These are phyloP conservation scores for Channallabes apus DNA, from an alignment of 2,797 vertebrate species.

Conservation along the genomic window DNA sequence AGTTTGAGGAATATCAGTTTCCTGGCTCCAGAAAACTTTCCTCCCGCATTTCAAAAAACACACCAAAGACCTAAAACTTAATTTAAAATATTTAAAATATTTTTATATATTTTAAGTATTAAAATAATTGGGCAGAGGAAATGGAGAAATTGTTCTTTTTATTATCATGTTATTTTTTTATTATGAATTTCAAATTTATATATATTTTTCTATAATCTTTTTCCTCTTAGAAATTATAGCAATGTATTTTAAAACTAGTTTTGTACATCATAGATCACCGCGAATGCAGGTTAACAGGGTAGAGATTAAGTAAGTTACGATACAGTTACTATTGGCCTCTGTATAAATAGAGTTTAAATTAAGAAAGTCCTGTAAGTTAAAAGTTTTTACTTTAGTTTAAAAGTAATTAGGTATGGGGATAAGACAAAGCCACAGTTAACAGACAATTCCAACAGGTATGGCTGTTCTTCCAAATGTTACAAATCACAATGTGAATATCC, in stretches of 20 bases:
- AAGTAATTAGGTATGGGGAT: background rate
- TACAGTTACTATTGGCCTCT: background rate
- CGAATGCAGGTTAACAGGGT: background rate
- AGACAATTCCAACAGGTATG: background rate
- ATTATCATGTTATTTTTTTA: background rate
- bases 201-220: background rate
- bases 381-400: too few relatives aligned
- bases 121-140: background rate
- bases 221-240: background rate
- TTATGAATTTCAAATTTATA: background rate
- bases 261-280: background rate
- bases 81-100: too few relatives aligned
- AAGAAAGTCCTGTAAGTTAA: background rate
- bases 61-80: too few relatives aligned
- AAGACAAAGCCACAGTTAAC: background rate
- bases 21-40: too few relatives aligned
- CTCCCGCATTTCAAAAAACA: too few relatives aligned
- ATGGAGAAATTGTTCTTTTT: background rate
- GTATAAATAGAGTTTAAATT: background rate
- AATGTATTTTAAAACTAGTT: background rate
- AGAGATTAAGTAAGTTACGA: background rate
- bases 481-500: conserved; percentile 6
- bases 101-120: too few relatives aligned
- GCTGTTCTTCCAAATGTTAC: background rate
- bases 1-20: too few relatives aligned